phyloP scores from a whole-genome alignment of 2,888 invertebrate species.

The Hyalella azteca region DNA sequence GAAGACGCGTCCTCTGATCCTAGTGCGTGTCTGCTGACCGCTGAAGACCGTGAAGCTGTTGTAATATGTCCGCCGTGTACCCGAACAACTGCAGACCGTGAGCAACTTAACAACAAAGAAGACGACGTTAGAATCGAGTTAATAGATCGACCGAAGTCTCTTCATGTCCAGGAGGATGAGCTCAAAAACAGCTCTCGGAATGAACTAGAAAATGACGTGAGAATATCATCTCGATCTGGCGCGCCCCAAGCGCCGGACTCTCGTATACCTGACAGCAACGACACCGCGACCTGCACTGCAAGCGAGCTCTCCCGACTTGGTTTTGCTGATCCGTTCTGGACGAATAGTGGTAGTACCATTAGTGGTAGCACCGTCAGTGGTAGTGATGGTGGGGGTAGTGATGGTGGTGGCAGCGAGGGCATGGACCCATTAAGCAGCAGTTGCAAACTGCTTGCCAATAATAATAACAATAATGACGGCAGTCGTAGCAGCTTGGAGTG shows the following conservation, averaged over 20 bases:
- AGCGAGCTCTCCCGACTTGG: constrained; percentile 20
- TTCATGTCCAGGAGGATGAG: neutral
- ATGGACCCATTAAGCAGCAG: no score
- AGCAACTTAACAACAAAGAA: neutral
- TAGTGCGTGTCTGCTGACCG: neutral
- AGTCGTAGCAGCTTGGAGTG: neutral
- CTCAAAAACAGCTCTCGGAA: neutral
- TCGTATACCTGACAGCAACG: neutral
- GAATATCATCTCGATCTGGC: neutral
- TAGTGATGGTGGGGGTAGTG: neutral
- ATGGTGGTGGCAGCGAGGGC: no score
- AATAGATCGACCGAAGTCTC: neutral
- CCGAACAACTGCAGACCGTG: neutral
- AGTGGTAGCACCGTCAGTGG: neutral
- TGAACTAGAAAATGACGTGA: constrained; percentile 22
- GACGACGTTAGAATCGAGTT: constrained; percentile 17
- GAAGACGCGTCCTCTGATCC: neutral
- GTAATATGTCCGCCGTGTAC: neutral
- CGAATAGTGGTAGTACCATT: neutral
- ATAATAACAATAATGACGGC: neutral
- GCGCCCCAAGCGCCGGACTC: neutral
- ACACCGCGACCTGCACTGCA: neutral
- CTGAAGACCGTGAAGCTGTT: neutral
- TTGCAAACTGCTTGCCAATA: neutral
- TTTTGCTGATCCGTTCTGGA: constrained; percentile 12